These are phyloP conservation scores for Zaprionus ornatus DNA, from an alignment of 1,140 invertebrate genomes.

Conservation along the genomic window DNA sequence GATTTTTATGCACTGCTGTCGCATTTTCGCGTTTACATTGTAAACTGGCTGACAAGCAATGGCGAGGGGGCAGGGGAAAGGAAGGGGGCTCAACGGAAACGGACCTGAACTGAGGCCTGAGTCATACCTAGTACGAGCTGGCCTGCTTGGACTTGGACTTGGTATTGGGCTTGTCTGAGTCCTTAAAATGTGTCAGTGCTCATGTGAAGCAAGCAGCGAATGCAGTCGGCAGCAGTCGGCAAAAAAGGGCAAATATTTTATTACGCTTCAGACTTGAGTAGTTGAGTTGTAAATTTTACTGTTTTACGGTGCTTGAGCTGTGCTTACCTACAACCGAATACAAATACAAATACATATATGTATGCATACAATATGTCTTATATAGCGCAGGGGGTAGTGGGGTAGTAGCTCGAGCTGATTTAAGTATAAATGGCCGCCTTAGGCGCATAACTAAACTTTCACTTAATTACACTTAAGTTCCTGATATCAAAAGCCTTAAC, in stretches of 20 bases:
- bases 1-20: constrained; percentile 80
- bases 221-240: constrained; percentile 51
- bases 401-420: not conserved
- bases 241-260: constrained; percentile 82
- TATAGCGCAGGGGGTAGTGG: not conserved
- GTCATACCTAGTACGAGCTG: constrained; percentile 41
- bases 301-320: constrained; percentile 78
- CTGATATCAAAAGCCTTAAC: not conserved
- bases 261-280: constrained; percentile 82
- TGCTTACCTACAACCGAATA: constrained; percentile 42
- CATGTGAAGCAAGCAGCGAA: constrained; percentile 28
- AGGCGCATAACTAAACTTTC: constrained; percentile 25
- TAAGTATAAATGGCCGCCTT: constrained; percentile 1
- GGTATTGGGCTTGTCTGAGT: constrained; percentile 33
- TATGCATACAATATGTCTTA: too few relatives aligned
- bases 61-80: constrained; percentile 14
- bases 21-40: constrained; percentile 81
- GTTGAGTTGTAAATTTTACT: constrained; percentile 81
- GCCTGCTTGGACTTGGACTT: constrained; percentile 38
- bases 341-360: constrained; percentile 1
- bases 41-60: constrained; percentile 74
- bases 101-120: constrained; percentile 53
- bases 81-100: constrained; percentile 29
- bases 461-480: constrained; percentile 38
- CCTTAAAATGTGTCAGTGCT: constrained; percentile 55